A percentile compares a stretch with the other conserved stretches of the same genome.
Conservation (phyloP, 2,797 vertebrate species). For the Dendrocincla fuliginosa region DNA sequence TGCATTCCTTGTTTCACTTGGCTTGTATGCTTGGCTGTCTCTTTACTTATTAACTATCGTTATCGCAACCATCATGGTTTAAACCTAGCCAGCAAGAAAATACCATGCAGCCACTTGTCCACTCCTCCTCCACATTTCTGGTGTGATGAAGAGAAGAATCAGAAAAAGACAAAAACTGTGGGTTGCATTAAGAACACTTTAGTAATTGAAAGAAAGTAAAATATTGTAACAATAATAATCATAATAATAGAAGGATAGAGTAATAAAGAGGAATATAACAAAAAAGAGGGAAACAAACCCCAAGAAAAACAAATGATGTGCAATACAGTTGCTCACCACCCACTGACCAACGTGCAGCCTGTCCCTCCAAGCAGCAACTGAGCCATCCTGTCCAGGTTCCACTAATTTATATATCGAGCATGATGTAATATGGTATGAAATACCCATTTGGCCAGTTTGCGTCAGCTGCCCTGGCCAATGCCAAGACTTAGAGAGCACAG, state of each 20-base stretch:
- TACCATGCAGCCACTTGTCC: not conserved
- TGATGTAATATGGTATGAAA: not conserved
- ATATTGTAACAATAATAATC: not conserved
- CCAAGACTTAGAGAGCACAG: not conserved
- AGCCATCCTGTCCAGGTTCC: not conserved
- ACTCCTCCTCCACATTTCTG: not conserved
- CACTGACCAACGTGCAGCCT: not conserved
- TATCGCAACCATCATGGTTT: not conserved
- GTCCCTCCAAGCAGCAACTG: not conserved
- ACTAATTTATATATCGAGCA: not conserved
- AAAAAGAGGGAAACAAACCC: not conserved
- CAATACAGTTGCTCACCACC: not conserved
- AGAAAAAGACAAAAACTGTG: not conserved
- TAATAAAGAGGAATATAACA: not conserved
- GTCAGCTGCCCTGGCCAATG: not conserved
- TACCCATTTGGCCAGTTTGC: not conserved
- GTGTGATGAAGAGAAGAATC: not conserved
- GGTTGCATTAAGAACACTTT: not conserved
- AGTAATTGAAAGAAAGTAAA: not conserved
- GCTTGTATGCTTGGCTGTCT: not conserved
- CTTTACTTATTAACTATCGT: not conserved
- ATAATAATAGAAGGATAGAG: too few relatives aligned
- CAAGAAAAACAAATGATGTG: not conserved
- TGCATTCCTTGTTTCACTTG: not conserved
- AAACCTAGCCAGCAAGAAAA: not conserved